These are phyloP conservation scores for Urophycis tenuis DNA, from an alignment of 2,797 vertebrate species.

Conservation along the genomic window DNA sequence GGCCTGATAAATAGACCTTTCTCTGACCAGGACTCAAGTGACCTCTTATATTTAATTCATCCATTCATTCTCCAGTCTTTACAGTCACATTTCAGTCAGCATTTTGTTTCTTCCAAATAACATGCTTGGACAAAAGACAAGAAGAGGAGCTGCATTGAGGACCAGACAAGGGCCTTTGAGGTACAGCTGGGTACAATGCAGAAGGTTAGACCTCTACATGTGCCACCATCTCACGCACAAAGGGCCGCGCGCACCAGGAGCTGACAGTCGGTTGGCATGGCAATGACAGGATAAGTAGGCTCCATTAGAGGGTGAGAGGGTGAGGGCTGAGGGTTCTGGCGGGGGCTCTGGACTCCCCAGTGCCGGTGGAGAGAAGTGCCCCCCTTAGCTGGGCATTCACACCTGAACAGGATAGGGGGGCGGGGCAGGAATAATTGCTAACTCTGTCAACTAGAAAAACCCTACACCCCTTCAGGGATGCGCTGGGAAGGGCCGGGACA, in stretches of 20 bases:
- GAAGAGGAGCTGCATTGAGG: slow-evolving; percentile 48
- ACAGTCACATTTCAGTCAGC: slow-evolving; percentile 50
- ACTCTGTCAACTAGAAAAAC: slow-evolving; percentile 61
- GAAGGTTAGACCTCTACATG: slow-evolving; percentile 47
- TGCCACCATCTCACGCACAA: slow-evolving; percentile 51
- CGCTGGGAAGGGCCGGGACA: slow-evolving; percentile 27
- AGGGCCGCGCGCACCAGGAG: slow-evolving; percentile 43
- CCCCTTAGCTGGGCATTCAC: slow-evolving; percentile 42
- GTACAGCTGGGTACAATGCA: slow-evolving; percentile 2
- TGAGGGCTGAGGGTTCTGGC: slow-evolving; percentile 33
- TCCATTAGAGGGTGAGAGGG: slow-evolving; percentile 45
- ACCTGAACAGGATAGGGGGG: slow-evolving; percentile 64
- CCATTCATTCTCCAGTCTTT: slow-evolving; percentile 36
- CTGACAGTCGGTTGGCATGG: slow-evolving; percentile 68
- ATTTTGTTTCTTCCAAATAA: slow-evolving; percentile 5
- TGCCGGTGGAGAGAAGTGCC: slow-evolving; percentile 11
- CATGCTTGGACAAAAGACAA: slow-evolving; percentile 35
- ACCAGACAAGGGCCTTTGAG: slow-evolving; percentile 50
- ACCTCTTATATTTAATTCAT: slow-evolving; percentile 58
- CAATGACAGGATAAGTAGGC: slow-evolving; percentile 72
- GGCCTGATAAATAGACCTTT: slow-evolving; percentile 56
- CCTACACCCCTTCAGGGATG: slow-evolving; percentile 65
- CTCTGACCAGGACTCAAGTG: slow-evolving; percentile 52
- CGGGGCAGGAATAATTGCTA: slow-evolving; percentile 51
- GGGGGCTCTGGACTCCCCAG: slow-evolving; percentile 44